Base-by-base conservation (phyloP, 2,888 invertebrate species). In the Anthrax anthrax region DNA sequence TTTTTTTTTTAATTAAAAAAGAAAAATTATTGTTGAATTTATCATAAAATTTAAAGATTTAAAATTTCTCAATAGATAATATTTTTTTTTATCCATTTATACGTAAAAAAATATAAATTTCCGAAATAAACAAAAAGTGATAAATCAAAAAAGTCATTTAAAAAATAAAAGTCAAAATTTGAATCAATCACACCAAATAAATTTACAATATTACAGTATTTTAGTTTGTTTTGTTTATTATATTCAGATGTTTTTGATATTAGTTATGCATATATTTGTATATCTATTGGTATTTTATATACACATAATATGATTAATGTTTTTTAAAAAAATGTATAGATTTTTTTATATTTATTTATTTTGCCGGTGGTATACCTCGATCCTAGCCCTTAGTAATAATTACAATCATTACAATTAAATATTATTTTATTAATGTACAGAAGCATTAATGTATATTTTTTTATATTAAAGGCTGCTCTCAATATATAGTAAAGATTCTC, bases 111-210 rank as follows among this genome's bases (percentile, higher is more conserved):
- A 23, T 23, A n/a, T n/a, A n/a, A 23, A 23, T 23, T 23, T 23
- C 23, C 23, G 23, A 23, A 23, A 23, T 6, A 6, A 23, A 23
- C 8, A 23, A 6, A 32, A 32, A 32, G 1, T 12, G 12, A 32
- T 12, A 32, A 32, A 32, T 42, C 41, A 42, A 46, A 23, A 46
- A 44, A 37, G 37, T 36, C 10, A 29, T 12, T 23, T 23, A 23
- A 32, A 9, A 12, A 32, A 32, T 32, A 32, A 32, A 32, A 32
- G 23, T 27, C 46, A 45, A 39, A 48, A 46, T 47, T 36, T 49
- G 34, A 40, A 47, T 46, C 49, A 49, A 37, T 38, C 48, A 46
- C 49, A 49, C 40, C 49, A 49, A 32, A 32, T 32, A 12, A 32
- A 32, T 32, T 12, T 23, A 23, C 23, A 23, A 23, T 23, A 23